phyloP scores from a whole-genome alignment of 2,888 invertebrate species.

The Athalia circularis region DNA sequence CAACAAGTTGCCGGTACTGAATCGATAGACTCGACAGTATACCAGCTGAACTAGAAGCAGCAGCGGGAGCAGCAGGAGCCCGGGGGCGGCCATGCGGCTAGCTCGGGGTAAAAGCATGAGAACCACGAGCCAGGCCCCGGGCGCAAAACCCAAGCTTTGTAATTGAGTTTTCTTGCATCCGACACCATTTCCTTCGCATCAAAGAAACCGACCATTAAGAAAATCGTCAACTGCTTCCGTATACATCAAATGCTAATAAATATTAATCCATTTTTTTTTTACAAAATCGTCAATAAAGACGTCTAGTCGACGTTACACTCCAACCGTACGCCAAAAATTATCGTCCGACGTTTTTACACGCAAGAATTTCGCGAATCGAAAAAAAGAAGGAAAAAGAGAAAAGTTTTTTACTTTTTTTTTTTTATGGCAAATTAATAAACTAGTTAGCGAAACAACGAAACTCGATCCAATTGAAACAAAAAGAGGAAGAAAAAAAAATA shows the following conservation, averaged over 20 bases:
- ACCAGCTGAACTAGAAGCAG: not conserved
- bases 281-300: no score
- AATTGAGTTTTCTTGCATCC: slow-evolving; percentile 62
- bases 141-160: slow-evolving; percentile 48
- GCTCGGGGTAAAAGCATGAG: slow-evolving; percentile 23
- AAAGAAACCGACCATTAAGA: no score
- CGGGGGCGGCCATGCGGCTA: slow-evolving; percentile 34
- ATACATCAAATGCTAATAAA: no score
- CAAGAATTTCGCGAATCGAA: no score
- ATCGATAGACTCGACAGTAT: slow-evolving; percentile 66
- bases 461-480: not conserved
- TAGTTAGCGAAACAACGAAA: no score
- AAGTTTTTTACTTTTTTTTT: no score
- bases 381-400: no score
- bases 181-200: slow-evolving; percentile 13
- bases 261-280: not conserved
- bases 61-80: slow-evolving; percentile 1
- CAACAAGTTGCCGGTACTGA: slow-evolving; percentile 71
- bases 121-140: slow-evolving; percentile 41
- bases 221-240: no score
- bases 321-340: no score
- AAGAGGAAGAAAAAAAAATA: not conserved
- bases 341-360: no score
- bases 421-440: no score
- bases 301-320: no score